phyloP scores from a whole-genome alignment of 2,888 invertebrate genomes.

The Tenthredo scrophulariae region DNA sequence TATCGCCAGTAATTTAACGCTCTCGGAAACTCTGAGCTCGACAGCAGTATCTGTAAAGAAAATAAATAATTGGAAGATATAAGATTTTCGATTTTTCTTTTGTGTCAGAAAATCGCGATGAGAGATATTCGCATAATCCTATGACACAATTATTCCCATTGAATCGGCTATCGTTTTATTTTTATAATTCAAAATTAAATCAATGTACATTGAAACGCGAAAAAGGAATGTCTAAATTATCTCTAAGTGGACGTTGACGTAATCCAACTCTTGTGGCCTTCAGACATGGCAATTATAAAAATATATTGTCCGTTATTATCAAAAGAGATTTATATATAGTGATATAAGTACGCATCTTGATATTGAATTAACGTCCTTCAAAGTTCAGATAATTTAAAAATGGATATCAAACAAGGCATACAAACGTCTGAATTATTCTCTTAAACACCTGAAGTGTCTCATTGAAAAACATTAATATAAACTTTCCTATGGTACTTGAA shows the following conservation, averaged over 20 bases:
- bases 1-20: constrained; percentile 37
- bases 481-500: not conserved
- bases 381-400: not conserved
- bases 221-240: not conserved
- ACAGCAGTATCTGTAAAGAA: constrained; percentile 11
- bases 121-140: not conserved
- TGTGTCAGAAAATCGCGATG: not conserved
- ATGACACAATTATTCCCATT: not conserved
- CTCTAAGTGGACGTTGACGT: not conserved
- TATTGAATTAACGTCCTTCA: not conserved
- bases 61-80: not conserved
- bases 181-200: not conserved
- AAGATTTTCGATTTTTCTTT: not conserved
- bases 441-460: not conserved
- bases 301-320: not conserved
- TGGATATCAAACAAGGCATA: not conserved
- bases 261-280: not conserved
- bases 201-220: too few relatives aligned
- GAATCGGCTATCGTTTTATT: not conserved
- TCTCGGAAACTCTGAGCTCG: not conserved
- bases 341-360: not conserved
- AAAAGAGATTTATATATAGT: not conserved
- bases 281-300: not conserved
- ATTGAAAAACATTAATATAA: not conserved
- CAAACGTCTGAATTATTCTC: not conserved